Evolutionary conservation across 1,140 invertebrate genomes (phyloP).

Genomic region (Nephotettix cincticeps): DNA sequence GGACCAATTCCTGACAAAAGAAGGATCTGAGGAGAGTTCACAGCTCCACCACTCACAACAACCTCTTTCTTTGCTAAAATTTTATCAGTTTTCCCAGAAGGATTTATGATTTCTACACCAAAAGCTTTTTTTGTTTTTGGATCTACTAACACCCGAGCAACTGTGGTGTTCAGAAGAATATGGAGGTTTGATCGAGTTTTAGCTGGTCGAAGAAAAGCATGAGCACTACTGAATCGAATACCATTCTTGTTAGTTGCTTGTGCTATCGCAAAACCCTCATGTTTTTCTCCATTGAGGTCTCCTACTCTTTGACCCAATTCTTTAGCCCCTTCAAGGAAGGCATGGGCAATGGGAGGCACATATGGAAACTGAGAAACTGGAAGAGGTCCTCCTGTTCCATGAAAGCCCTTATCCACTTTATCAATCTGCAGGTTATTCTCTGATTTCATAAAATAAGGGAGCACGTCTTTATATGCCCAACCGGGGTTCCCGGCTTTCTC

Average conservation of each 20-base stretch:
- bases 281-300: conserved; percentile 46
- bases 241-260: conserved; percentile 62
- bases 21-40: conserved; percentile 45
- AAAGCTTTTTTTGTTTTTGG: conserved; percentile 29
- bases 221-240: conserved; percentile 59
- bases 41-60: conserved; percentile 39
- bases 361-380: conserved; percentile 55
- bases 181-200: conserved; percentile 58
- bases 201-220: conserved; percentile 57
- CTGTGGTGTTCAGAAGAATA: conserved; percentile 48
- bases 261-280: conserved; percentile 43
- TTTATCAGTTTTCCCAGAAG: conserved; percentile 24
- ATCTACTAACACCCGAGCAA: conserved; percentile 48
- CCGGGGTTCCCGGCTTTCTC: conserved; percentile 58
- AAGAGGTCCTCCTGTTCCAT: conserved; percentile 60
- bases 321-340: conserved; percentile 57
- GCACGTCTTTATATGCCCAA: conserved; percentile 85
- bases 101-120: conserved; percentile 31
- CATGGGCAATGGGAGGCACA: conserved; percentile 34
- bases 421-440: conserved; percentile 80
- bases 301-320: conserved; percentile 50
- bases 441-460: conserved; percentile 86
- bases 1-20: conserved; percentile 52
- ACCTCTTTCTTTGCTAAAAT: conserved; percentile 40
- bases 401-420: conserved; percentile 60